Evolutionary conservation across 2,888 invertebrate species (phyloP).

Genomic region (Zaprionus bogoriensis): DNA sequence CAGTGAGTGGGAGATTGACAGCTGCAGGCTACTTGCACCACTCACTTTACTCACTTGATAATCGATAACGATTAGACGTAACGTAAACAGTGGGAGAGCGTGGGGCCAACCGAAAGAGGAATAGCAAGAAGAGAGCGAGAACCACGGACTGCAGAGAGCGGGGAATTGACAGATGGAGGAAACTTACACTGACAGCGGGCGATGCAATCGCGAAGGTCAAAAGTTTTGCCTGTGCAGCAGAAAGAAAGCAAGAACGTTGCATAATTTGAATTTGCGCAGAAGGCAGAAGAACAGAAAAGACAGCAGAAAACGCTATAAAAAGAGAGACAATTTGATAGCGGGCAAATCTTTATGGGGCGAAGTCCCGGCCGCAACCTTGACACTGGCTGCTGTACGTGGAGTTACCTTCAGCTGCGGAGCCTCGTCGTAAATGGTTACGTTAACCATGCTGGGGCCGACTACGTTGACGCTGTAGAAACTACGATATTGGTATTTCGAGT

Average conservation of each 20-base stretch:
- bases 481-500: conserved; percentile 45
- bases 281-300: background rate
- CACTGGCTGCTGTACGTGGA: conserved; percentile 3
- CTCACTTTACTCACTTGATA: no score
- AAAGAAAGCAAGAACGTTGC: conserved; percentile 47
- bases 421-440: conserved; percentile 80
- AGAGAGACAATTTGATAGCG: background rate
- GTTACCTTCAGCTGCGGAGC: conserved; percentile 79
- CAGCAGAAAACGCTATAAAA: no score
- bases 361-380: background rate
- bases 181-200: conserved; percentile 39
- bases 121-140: background rate
- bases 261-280: conserved; percentile 49
- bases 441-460: conserved; percentile 78
- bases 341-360: conserved; percentile 58
- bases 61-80: background rate
- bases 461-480: conserved; percentile 39
- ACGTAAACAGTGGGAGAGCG: background rate
- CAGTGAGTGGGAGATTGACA: no score
- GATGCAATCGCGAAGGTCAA: conserved; percentile 71
- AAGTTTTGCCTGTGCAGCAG: conserved; percentile 48
- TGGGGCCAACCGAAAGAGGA: background rate
- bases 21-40: no score
- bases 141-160: conserved; percentile 6
- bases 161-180: conserved; percentile 2